A percentile compares a stretch with the other conserved stretches of the same genome.
These are phyloP conservation scores for Romanogobio albipinnatus DNA, from an alignment of 2,113 vertebrate species.

Conservation along the genomic window DNA sequence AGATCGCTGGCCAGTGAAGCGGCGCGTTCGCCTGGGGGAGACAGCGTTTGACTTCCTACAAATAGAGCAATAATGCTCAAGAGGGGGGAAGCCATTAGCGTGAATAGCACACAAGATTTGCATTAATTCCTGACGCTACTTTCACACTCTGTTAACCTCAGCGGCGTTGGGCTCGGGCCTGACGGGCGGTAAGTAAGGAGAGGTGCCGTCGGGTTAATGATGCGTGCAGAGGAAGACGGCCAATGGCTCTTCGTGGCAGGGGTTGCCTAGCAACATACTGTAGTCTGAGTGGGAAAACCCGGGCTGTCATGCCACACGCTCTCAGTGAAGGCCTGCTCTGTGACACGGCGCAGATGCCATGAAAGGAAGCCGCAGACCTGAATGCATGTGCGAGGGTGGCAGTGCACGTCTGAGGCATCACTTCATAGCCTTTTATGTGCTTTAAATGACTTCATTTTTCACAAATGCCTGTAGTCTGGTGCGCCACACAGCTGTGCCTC, in stretches of 20 bases:
- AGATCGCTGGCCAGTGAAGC: background rate
- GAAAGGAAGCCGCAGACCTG: background rate
- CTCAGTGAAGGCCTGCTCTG: constrained; percentile 55
- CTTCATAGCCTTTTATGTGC: background rate
- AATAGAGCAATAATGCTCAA: background rate
- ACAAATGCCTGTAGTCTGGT: background rate
- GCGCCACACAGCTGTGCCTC: background rate
- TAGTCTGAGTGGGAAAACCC: constrained; percentile 62
- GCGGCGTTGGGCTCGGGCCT: background rate
- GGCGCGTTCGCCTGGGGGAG: background rate
- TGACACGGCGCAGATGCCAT: constrained; percentile 36
- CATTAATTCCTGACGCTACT: constrained; percentile 6
- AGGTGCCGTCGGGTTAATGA: constrained; percentile 55
- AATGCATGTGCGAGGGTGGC: background rate
- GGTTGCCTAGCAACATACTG: constrained; percentile 77
- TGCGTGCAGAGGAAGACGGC: constrained; percentile 59
- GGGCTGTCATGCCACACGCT: constrained; percentile 53
- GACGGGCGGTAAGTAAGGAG: constrained; percentile 26
- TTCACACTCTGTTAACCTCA: constrained; percentile 38
- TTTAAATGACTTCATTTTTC: constrained; percentile 3
- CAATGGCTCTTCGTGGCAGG: constrained; percentile 44
- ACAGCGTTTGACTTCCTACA: background rate
- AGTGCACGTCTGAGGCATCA: constrained; percentile 5
- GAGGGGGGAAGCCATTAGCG: background rate
- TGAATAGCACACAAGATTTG: background rate